Percentiles rank a stretch among this genome's conserved stretches.
These are phyloP conservation scores for Bos javanicus DNA, from an alignment of 2,113 vertebrate genomes.

Conservation along the genomic window DNA sequence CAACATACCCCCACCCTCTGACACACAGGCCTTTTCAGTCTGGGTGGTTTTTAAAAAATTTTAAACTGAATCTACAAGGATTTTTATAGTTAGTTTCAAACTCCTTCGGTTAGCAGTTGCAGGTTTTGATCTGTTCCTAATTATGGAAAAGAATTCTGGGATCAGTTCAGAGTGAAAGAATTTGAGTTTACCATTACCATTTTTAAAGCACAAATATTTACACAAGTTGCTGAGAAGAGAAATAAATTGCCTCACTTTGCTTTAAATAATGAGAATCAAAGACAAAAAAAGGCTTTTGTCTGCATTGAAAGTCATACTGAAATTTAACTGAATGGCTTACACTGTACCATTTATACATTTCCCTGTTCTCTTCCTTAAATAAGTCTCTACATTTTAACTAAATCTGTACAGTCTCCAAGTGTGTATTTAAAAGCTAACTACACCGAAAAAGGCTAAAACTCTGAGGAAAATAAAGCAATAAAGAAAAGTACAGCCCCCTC, in stretches of 20 bases:
- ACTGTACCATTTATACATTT: background rate
- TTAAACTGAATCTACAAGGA: conserved; percentile 40
- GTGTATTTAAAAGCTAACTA: background rate
- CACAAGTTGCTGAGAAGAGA: background rate
- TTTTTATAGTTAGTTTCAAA: conserved; percentile 56
- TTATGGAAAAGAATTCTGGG: conserved; percentile 40
- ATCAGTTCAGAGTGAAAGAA: conserved; percentile 10
- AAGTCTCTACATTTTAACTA: background rate
- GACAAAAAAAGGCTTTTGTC: background rate
- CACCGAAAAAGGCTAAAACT: background rate
- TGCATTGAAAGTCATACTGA: background rate
- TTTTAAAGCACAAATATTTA: conserved; percentile 43
- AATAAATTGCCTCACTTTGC: conserved; percentile 47
- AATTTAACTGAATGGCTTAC: background rate
- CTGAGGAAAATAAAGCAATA: background rate
- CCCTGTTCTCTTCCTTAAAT: background rate
- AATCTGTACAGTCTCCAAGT: background rate
- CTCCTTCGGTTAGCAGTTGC: background rate
- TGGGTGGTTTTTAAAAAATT: background rate
- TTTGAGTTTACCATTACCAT: background rate
- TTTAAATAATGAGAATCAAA: conserved; percentile 12
- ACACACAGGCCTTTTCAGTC: conserved; percentile 38
- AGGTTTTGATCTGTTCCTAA: conserved; percentile 50
- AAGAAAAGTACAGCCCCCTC: background rate
- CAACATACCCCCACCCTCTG: background rate